phyloP scores from a whole-genome alignment of 2,113 vertebrate species.

The Catagonus wagneri region DNA sequence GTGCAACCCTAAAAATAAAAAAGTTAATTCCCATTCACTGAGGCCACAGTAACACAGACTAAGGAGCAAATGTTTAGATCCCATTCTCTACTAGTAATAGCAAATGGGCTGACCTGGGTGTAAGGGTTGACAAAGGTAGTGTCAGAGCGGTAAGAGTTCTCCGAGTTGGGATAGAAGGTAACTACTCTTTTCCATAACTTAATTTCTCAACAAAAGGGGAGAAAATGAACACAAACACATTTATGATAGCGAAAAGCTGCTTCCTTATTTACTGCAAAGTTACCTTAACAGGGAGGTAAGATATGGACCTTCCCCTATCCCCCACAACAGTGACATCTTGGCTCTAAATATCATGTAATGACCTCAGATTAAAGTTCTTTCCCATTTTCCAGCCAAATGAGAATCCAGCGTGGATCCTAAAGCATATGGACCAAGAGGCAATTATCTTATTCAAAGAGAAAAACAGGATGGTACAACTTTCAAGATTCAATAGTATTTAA shows the following conservation, averaged over 20 bases:
- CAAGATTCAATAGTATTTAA: conserved; percentile 54
- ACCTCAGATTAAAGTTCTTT: not conserved
- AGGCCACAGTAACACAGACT: not conserved
- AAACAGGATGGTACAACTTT: conserved; percentile 38
- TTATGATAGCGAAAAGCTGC: not conserved
- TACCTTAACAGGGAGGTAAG: not conserved
- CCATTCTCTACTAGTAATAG: conserved; percentile 14
- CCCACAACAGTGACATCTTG: not conserved
- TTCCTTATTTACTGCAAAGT: conserved; percentile 31
- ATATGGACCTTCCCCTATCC: not conserved
- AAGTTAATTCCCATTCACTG: not conserved
- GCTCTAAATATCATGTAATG: conserved; percentile 28
- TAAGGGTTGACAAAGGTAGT: not conserved
- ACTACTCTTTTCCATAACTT: conserved; percentile 37
- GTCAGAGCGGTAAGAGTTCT: not conserved
- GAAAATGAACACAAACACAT: conserved; percentile 1
- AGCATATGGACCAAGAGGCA: not conserved
- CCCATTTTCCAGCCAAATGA: conserved; percentile 10
- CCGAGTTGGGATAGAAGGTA: not conserved
- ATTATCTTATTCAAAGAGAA: conserved; percentile 50
- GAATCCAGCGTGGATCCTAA: not conserved
- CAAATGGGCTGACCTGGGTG: not conserved
- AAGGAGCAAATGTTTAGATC: conserved; percentile 15
- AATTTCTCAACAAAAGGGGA: conserved; percentile 42
- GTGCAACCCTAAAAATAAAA: too few species aligned